Conservation (phyloP, 2,797 vertebrate species). For the Sebastes flavidus region DNA sequence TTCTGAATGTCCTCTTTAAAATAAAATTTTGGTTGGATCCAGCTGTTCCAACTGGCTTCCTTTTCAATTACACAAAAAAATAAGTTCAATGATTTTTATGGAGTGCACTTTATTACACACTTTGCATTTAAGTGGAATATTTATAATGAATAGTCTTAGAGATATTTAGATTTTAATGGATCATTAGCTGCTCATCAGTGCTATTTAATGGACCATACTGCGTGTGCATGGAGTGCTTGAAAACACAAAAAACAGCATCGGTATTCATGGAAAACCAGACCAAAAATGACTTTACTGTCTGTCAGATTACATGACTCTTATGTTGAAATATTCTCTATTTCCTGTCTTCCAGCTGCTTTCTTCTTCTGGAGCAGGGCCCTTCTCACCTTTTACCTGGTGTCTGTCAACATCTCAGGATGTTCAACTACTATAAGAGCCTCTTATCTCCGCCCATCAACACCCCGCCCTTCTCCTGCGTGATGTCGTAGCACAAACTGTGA, state of each 20-base stretch:
- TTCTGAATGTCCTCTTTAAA: neutral
- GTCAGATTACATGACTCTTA: neutral
- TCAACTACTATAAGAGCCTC: constrained; percentile 74
- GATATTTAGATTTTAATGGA: neutral
- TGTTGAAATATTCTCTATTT: constrained; percentile 1
- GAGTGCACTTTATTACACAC: neutral
- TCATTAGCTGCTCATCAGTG: neutral
- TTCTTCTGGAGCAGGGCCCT: constrained; percentile 51
- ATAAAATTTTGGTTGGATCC: neutral
- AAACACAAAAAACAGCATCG: neutral
- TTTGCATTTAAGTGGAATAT: neutral
- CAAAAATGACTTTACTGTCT: neutral
- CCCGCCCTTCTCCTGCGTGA: constrained; percentile 86
- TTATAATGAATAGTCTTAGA: neutral
- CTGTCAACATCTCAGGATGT: constrained; percentile 71
- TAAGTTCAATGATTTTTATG: no score
- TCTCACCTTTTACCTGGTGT: constrained; percentile 65
- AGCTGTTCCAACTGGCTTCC: neutral
- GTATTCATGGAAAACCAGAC: neutral
- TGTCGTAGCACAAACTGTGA: constrained; percentile 97
- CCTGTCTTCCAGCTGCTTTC: constrained; percentile 58
- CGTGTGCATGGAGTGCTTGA: neutral
- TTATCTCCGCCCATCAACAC: constrained; percentile 80
- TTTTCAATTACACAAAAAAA: neutral
- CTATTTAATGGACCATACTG: neutral